Conservation (phyloP, 1,140 invertebrate genomes). For the Pseudachorutes palmiensis region DNA sequence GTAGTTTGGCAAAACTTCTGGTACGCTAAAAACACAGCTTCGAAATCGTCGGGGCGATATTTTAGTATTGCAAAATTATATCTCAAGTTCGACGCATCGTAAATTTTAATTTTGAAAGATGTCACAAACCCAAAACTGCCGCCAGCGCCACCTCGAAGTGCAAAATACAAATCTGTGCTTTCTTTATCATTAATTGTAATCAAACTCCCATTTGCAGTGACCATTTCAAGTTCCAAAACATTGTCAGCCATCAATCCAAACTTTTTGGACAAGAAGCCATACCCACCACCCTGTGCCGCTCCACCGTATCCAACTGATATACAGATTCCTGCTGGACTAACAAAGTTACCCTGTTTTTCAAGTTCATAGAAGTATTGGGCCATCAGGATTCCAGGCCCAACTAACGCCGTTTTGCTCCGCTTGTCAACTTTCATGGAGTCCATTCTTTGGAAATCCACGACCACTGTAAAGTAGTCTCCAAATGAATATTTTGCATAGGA, state of each 20-base stretch:
- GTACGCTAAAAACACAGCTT: background rate
- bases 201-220: background rate
- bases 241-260: background rate
- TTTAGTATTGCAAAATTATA: background rate
- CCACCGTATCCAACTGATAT: background rate
- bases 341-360: background rate
- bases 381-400: background rate
- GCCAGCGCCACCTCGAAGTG: constrained; percentile 2
- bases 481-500: background rate
- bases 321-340: background rate
- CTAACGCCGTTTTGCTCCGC: background rate
- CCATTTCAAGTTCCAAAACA: constrained; percentile 1
- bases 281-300: background rate
- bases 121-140: constrained; percentile 9
- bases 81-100: background rate
- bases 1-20: background rate
- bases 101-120: background rate
- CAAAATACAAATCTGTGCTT: background rate
- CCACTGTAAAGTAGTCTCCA: background rate
- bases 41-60: background rate
- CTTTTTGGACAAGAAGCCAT: background rate
- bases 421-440: background rate
- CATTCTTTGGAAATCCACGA: background rate
- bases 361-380: background rate
- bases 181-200: background rate